Evolutionary conservation across 2,888 invertebrate species (phyloP).

Genomic region (Tenthredo livida): DNA sequence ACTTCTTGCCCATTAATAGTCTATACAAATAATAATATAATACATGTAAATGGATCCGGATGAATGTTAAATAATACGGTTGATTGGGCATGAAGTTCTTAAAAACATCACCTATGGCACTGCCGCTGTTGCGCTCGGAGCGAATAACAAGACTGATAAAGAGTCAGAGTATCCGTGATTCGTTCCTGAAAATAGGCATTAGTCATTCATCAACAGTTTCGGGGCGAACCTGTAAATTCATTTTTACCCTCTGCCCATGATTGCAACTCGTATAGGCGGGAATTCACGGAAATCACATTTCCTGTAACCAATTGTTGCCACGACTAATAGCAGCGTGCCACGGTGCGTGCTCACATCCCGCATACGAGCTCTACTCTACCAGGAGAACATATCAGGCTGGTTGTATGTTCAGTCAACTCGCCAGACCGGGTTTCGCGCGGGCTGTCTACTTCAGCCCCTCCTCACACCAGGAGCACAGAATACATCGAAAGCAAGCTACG

Average conservation of each 20-base stretch:
- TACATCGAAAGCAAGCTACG: not conserved
- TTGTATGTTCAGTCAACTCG: conserved; percentile 63
- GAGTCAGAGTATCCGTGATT: not conserved
- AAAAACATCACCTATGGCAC: too few species aligned
- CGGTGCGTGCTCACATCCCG: conserved; percentile 77
- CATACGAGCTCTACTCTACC: conserved; percentile 72
- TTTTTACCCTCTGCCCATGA: not conserved
- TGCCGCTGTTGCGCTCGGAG: too few species aligned
- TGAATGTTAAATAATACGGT: too few species aligned
- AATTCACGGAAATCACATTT: not conserved
- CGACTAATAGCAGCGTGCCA: conserved; percentile 51
- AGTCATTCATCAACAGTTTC: not conserved
- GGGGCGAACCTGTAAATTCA: not conserved
- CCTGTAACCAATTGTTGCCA: not conserved
- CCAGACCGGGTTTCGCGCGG: conserved; percentile 76
- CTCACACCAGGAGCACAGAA: conserved; percentile 71
- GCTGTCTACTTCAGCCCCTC: conserved; percentile 76
- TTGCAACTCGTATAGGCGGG: not conserved
- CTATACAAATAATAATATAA: too few species aligned
- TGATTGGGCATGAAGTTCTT: too few species aligned
- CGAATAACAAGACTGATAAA: not conserved
- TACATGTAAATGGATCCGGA: too few species aligned
- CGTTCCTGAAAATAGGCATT: not conserved
- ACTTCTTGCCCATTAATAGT: too few species aligned
- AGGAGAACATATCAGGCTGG: conserved; percentile 63